Evolutionary conservation across 2,888 invertebrate genomes (phyloP).

Genomic region (Stenolophus ochropezus): DNA sequence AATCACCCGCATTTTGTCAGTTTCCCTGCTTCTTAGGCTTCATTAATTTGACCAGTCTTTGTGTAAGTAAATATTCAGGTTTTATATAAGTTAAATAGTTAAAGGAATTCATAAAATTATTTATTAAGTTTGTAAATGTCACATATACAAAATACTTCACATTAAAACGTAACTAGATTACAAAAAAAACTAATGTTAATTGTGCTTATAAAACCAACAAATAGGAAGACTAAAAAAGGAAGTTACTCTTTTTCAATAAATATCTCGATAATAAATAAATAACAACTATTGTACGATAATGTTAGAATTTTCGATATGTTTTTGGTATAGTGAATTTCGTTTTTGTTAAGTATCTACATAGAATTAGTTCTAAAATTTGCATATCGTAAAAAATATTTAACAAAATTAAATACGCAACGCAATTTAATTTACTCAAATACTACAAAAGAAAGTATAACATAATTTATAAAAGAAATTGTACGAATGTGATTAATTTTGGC

Average conservation of each 20-base stretch:
- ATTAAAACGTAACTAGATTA: constrained; percentile 39
- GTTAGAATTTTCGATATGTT: background rate
- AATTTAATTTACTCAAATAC: background rate
- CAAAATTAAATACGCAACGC: background rate
- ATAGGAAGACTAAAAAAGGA: constrained; percentile 38
- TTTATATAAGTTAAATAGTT: no score
- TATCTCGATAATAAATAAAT: background rate
- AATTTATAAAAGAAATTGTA: background rate
- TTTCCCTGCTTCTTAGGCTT: no score
- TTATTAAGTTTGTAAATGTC: constrained; percentile 50
- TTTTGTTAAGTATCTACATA: background rate
- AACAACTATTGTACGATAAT: constrained; percentile 3
- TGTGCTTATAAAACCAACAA: constrained; percentile 24
- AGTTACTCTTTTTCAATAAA: background rate
- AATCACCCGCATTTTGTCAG: no score
- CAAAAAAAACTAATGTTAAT: constrained; percentile 18
- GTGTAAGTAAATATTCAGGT: no score
- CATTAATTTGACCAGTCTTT: no score
- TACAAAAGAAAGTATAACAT: no score
- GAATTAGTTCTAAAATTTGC: background rate
- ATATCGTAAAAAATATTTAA: background rate
- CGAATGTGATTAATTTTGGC: background rate
- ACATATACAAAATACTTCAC: constrained; percentile 54
- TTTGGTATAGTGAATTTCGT: background rate
- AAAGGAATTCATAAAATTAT: constrained; percentile 7